phyloP scores from a whole-genome alignment of 2,888 invertebrate genomes.

The Lordiphosa andalusiaca region DNA sequence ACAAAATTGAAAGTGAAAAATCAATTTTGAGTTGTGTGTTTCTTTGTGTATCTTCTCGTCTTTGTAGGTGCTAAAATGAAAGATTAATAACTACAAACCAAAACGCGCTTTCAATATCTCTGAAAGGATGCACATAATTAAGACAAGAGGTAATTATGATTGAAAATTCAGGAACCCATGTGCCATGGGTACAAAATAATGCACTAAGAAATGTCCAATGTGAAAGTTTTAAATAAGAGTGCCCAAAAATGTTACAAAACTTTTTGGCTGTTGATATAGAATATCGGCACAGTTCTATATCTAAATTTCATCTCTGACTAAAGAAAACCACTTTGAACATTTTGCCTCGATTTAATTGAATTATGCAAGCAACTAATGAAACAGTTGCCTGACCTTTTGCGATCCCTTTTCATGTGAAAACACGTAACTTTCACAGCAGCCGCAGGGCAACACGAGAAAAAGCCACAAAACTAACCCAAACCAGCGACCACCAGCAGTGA shows the following conservation, averaged over 20 bases:
- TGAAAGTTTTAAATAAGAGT: too few species aligned
- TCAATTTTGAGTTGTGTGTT: constrained; percentile 3
- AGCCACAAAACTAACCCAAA: background rate
- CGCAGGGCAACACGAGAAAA: constrained; percentile 27
- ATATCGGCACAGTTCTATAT: too few species aligned
- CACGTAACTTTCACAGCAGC: constrained; percentile 35
- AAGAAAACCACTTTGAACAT: background rate
- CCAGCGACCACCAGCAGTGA: constrained; percentile 48
- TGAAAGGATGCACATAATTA: constrained; percentile 31
- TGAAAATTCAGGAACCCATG: too few species aligned
- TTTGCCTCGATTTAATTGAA: constrained; percentile 49
- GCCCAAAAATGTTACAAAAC: too few species aligned
- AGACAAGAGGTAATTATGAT: background rate
- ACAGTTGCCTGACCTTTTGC: constrained; percentile 59
- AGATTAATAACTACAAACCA: constrained; percentile 13
- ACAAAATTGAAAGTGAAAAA: constrained; percentile 16
- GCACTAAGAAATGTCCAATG: too few species aligned
- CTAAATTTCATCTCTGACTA: too few species aligned
- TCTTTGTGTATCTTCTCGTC: constrained; percentile 8
- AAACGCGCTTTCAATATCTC: constrained; percentile 19
- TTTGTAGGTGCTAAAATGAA: constrained; percentile 27
- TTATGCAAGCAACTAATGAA: constrained; percentile 58
- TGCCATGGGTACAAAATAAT: too few species aligned
- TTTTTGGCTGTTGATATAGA: too few species aligned
- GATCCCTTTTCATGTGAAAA: constrained; percentile 29